phyloP scores from a whole-genome alignment of 2,888 invertebrate species.

The Pedicia rivosa region DNA sequence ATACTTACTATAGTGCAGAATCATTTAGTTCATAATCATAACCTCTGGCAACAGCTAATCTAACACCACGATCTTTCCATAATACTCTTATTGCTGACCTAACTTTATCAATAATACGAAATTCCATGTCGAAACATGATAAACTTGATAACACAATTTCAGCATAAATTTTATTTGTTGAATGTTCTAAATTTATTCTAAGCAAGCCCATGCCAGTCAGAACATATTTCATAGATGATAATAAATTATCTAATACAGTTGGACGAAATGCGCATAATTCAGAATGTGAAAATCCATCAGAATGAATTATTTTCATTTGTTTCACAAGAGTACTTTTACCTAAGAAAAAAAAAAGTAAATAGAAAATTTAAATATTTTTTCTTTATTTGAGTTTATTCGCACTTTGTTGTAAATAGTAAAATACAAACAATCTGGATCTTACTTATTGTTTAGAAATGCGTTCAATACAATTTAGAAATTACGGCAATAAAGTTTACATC shows the following conservation, averaged over 20 bases:
- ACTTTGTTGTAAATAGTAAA: too few relatives aligned
- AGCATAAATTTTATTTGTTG: conserved; percentile 39
- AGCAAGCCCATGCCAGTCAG: conserved; percentile 47
- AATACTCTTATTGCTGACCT: conserved; percentile 36
- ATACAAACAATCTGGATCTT: too few relatives aligned
- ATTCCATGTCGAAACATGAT: conserved; percentile 39
- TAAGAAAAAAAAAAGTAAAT: too few relatives aligned
- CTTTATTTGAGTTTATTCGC: background rate
- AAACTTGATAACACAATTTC: conserved; percentile 34
- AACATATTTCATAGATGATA: conserved; percentile 51
- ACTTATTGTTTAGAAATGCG: too few relatives aligned
- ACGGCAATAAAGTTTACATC: too few relatives aligned
- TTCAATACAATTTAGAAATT: too few relatives aligned
- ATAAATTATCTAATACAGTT: conserved; percentile 44
- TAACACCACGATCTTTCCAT: conserved; percentile 46
- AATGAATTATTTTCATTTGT: conserved; percentile 54
- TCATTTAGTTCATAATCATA: conserved; percentile 51
- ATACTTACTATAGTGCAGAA: conserved; percentile 47
- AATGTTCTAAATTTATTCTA: conserved; percentile 41
- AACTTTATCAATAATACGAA: conserved; percentile 35
- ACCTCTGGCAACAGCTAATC: conserved; percentile 44
- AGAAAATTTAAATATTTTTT: too few relatives aligned
- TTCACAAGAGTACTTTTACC: conserved; percentile 51
- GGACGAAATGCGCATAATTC: conserved; percentile 45
- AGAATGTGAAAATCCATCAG: conserved; percentile 42